Base-by-base conservation (phyloP, 2,888 invertebrate species). In the Lasioglossum marginatum region DNA sequence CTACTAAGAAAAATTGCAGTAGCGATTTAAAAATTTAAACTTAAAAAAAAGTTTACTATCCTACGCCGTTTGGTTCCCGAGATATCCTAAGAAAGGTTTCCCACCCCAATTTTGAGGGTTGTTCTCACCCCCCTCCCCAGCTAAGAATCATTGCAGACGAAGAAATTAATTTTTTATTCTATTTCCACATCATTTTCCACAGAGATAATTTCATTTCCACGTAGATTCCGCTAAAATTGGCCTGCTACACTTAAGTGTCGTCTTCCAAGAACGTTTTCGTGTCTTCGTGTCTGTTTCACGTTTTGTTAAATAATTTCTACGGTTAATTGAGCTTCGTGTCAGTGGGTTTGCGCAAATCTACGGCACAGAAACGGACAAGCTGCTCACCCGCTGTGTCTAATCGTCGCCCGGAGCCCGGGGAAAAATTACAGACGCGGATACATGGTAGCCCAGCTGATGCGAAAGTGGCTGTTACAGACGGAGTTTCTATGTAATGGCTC, bases 401-500 rank as follows among this genome's bases (percentile, higher is more conserved):
- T 37, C 68, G 37, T 23, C 23, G 68, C 19, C 4, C 19, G 37
- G 2, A 23, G 37, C 34, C 3, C 31, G 31, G 12, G 3, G 45
- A 31, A 45, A 66, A 72, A 72, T 83, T 76, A 82, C 88, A 31
- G 70, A 77, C 40, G 78, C 82, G 87, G 81, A 85, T 85, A 63
- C 63, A 83, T 48, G 66, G 66, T 63, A 81, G 85, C 10, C 68
- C 72, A 63, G 74, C 43, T 60, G 79, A 81, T 79, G 88, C 83
- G 86, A 83, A 87, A 77, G 84, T 66, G 48, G 52, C 52, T 52
- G 45, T 80, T 72, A 83, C 83, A 85, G 74, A 83, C 79, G 60
- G 81, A 86, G 88, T 89, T 90, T 90, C 90, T 89, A 90, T 83
- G 88, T 90, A 89, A 90, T 89, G 88, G 82, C 82, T 83, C 78